These are phyloP conservation scores for Prosopocoilus inquinatus DNA, from an alignment of 2,888 invertebrate genomes.

Conservation along the genomic window DNA sequence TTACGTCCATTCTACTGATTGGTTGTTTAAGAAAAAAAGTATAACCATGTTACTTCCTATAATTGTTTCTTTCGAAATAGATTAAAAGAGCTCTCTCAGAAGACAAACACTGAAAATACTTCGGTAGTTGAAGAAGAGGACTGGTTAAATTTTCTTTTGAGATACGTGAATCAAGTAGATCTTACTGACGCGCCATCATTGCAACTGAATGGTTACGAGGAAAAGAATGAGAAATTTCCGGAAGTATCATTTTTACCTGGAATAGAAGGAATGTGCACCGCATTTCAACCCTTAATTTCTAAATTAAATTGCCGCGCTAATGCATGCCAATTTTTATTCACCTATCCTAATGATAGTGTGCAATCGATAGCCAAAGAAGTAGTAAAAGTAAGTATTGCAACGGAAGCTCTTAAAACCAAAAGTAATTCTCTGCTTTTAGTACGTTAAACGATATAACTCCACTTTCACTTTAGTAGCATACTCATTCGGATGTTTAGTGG, in stretches of 20 bases:
- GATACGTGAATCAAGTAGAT: no score
- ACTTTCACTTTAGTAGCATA: slow-evolving; percentile 76
- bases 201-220: slow-evolving; percentile 39
- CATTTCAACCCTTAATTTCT: slow-evolving; percentile 54
- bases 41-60: no score
- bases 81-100: no score
- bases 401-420: no score
- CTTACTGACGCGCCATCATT: slow-evolving; percentile 52
- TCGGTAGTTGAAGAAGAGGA: no score
- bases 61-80: no score
- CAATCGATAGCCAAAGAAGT: slow-evolving; percentile 55
- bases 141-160: no score
- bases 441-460: no score
- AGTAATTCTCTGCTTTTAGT: no score
- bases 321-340: slow-evolving; percentile 56
- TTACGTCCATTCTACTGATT: no score
- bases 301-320: slow-evolving; percentile 55
- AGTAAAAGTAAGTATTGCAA: slow-evolving; percentile 51
- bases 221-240: background rate
- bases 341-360: slow-evolving; percentile 49
- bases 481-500: slow-evolving; percentile 78
- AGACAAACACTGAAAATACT: background rate
- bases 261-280: slow-evolving; percentile 63
- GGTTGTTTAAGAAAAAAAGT: no score
- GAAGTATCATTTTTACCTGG: slow-evolving; percentile 58